Conservation (phyloP, 2,797 vertebrate genomes). For the Acipenser transmontanus region DNA sequence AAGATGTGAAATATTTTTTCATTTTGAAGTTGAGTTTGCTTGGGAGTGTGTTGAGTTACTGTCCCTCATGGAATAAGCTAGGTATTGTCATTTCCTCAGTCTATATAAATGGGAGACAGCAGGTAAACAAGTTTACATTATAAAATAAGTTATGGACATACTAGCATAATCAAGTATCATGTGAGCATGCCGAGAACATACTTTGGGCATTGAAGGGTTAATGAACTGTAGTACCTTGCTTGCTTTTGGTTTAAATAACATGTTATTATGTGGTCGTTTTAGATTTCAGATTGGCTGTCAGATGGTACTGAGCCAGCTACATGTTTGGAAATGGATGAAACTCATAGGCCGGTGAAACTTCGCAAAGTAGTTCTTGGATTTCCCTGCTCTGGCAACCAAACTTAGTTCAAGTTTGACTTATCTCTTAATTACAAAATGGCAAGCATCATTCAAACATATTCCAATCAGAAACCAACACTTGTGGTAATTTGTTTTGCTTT, state of each 20-base stretch:
- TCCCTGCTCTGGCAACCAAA: constrained; percentile 76
- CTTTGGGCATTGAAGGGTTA: no score
- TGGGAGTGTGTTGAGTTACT: no score
- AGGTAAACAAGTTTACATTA: no score
- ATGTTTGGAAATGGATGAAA: constrained; percentile 86
- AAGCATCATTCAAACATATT: constrained; percentile 85
- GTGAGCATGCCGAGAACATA: no score
- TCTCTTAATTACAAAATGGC: constrained; percentile 92
- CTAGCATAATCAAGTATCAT: no score
- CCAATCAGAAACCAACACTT: constrained; percentile 84
- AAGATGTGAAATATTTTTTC: no score
- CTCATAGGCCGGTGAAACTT: constrained; percentile 88
- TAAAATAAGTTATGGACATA: no score
- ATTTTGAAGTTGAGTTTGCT: no score
- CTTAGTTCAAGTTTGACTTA: constrained; percentile 93
- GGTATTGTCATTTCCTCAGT: no score
- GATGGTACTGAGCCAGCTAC: constrained; percentile 69
- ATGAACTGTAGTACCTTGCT: no score
- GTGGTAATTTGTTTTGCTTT: constrained; percentile 64
- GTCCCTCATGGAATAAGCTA: no score
- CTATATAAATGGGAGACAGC: no score
- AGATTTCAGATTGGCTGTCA: constrained; percentile 94
- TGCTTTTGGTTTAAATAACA: neutral
- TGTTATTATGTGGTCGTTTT: constrained; percentile 22
- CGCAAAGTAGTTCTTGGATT: constrained; percentile 80